phyloP scores from a whole-genome alignment of 2,797 vertebrate genomes.

The Pseudotriccus pelzelni region DNA sequence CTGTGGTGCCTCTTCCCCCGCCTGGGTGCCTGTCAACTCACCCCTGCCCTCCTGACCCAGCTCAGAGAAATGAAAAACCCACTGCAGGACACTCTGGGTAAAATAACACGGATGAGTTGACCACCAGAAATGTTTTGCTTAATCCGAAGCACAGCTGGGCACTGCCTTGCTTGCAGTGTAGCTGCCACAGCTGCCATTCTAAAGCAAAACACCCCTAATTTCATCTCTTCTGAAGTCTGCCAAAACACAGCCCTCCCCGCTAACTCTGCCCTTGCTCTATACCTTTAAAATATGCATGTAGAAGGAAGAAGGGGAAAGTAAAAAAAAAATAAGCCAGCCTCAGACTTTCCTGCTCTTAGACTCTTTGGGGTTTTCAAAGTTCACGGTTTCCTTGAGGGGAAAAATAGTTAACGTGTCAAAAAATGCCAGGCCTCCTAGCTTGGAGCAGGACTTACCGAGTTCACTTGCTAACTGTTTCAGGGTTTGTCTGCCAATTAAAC shows the following conservation, averaged over 20 bases:
- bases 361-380: neutral
- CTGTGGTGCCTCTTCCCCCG: accelerated
- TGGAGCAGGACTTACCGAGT: neutral
- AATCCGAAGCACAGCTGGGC: neutral
- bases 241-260: neutral
- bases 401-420: neutral
- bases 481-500: neutral
- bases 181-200: neutral
- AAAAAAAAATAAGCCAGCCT: neutral
- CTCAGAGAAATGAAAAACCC: neutral
- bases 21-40: accelerated
- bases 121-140: neutral
- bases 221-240: neutral
- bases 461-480: neutral
- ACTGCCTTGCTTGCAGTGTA: neutral
- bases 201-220: neutral
- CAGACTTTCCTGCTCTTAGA: neutral
- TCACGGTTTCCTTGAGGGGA: slow-evolving; percentile 14
- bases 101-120: neutral
- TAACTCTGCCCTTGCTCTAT: neutral
- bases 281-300: neutral
- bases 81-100: accelerated
- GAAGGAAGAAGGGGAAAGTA: neutral
- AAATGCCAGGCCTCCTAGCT: neutral
- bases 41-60: accelerated